Percentiles rank a stretch among this genome's conserved stretches.
These are phyloP conservation scores for Micromys minutus DNA, from an alignment of 2,113 vertebrate species.

Conservation along the genomic window DNA sequence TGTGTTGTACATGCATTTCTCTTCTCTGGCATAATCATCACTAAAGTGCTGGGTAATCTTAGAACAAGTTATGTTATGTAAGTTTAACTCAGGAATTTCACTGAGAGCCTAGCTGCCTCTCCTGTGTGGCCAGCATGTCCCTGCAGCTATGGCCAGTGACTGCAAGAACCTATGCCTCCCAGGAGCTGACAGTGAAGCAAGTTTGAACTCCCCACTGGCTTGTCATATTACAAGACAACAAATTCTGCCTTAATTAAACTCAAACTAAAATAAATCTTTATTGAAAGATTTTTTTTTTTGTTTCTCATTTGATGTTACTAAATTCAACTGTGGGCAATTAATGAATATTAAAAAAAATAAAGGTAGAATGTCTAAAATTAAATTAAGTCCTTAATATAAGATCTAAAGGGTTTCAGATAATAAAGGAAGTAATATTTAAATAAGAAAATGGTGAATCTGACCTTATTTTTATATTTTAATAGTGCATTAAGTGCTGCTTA, in stretches of 20 bases:
- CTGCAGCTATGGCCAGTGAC: background rate
- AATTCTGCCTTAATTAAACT: constrained; percentile 7
- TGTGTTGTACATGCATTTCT: background rate
- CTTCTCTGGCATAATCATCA: background rate
- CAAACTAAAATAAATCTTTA: constrained; percentile 39
- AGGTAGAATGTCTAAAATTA: background rate
- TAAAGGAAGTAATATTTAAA: background rate
- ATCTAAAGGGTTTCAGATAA: constrained; percentile 1
- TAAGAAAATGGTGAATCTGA: background rate
- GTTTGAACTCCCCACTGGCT: background rate
- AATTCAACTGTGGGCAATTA: constrained; percentile 22
- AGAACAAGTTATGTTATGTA: background rate
- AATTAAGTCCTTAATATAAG: background rate
- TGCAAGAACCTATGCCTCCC: background rate
- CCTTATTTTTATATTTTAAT: constrained; percentile 35
- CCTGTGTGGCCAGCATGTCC: accelerated
- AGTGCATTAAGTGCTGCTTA: background rate
- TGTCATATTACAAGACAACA: background rate
- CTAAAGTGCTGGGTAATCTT: background rate
- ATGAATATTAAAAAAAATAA: constrained; percentile 9
- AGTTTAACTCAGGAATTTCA: background rate
- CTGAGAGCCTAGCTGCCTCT: background rate
- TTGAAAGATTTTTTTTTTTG: background rate
- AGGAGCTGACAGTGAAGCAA: background rate
- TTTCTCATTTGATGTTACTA: constrained; percentile 22